Percentiles rank a stretch among this genome's conserved stretches.
These are phyloP conservation scores for Marasmarcha lunaedactyla DNA, from an alignment of 2,888 invertebrate genomes.

Conservation along the genomic window DNA sequence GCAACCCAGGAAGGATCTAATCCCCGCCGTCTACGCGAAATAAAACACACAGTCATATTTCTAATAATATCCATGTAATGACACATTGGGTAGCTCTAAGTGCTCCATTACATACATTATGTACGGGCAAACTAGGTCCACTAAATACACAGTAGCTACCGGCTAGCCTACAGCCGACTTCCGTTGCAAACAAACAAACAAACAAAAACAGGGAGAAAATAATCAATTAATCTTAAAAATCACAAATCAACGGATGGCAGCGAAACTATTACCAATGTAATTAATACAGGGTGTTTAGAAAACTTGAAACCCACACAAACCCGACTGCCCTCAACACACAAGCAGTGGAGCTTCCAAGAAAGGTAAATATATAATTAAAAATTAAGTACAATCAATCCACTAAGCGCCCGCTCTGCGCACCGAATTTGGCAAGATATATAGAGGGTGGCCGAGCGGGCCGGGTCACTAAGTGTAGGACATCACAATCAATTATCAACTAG, in stretches of 20 bases:
- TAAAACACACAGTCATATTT: constrained; percentile 62
- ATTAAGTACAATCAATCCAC: constrained; percentile 47
- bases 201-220: constrained; percentile 18
- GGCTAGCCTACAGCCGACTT: constrained; percentile 35
- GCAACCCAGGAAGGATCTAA: constrained; percentile 34
- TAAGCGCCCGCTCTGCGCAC: constrained; percentile 23
- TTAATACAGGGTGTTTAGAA: constrained; percentile 39
- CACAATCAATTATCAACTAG: constrained; percentile 49
- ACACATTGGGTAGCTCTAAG: constrained; percentile 57
- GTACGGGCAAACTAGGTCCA: constrained; percentile 49
- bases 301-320: constrained; percentile 8
- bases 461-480: constrained; percentile 32
- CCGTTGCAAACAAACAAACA: constrained; percentile 20
- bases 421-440: constrained; percentile 50
- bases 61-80: constrained; percentile 66
- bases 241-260: constrained; percentile 23
- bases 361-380: constrained; percentile 28
- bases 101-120: constrained; percentile 50
- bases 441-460: constrained; percentile 33
- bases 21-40: constrained; percentile 47
- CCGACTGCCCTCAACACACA: constrained; percentile 8
- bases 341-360: constrained; percentile 22
- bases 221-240: constrained; percentile 15
- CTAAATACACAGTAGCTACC: constrained; percentile 48
- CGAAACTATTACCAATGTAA: constrained; percentile 39